Evolutionary conservation across 2,113 vertebrate genomes (phyloP).

Genomic region (Varanus salvator): DNA sequence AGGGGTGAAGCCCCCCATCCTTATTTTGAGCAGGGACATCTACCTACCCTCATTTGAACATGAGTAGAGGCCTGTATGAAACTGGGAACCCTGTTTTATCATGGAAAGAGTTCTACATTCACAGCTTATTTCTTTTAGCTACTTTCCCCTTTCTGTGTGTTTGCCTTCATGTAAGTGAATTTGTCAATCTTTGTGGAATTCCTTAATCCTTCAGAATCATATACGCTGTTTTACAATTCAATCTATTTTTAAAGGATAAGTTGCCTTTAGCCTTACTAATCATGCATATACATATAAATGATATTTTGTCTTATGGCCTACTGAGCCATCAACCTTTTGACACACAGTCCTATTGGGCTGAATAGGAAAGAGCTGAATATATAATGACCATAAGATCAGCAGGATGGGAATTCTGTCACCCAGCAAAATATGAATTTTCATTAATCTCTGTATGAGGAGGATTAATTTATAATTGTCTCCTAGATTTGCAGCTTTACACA

Average conservation of each 20-base stretch:
- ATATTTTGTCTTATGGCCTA: conserved; percentile 30
- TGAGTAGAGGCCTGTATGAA: no score
- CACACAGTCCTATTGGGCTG: conserved; percentile 4
- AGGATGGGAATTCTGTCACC: conserved; percentile 18
- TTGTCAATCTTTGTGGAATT: background rate
- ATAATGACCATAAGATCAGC: conserved; percentile 26
- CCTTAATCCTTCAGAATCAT: conserved; percentile 18
- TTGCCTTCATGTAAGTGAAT: background rate
- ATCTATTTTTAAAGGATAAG: conserved; percentile 31
- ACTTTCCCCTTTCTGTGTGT: conserved; percentile 2
- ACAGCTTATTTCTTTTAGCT: background rate
- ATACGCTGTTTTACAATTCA: conserved; percentile 15
- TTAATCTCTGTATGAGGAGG: background rate
- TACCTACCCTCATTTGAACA: no score
- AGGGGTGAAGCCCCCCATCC: no score
- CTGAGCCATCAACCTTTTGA: conserved; percentile 39
- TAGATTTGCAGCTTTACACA: background rate
- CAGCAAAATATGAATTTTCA: background rate
- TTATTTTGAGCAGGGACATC: no score
- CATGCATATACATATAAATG: conserved; percentile 24
- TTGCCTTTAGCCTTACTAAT: conserved; percentile 16
- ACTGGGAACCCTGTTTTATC: no score
- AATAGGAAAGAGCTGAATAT: conserved; percentile 20
- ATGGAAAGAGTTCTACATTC: no score
- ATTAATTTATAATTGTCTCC: conserved; percentile 24